Conservation (phyloP, 2,888 invertebrate genomes). For the Morpho deidamia region DNA sequence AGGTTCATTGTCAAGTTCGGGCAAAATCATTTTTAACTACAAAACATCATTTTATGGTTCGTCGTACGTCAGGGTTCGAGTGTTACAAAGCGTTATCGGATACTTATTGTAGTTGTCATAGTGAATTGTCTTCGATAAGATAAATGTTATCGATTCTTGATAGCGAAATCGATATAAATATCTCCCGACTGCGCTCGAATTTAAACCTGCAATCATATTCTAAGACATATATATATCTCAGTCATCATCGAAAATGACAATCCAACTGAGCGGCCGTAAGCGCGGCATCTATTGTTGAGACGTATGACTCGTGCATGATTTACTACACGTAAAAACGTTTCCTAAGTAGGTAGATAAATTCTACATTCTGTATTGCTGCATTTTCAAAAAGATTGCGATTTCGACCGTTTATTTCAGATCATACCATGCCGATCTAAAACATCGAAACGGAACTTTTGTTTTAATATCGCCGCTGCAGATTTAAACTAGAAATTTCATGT, state of each 20-base stretch:
- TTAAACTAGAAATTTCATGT: too few relatives aligned
- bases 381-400: background rate
- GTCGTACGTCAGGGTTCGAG: too few relatives aligned
- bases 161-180: background rate
- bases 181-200: background rate
- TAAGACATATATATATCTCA: background rate
- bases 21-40: background rate
- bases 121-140: conserved; percentile 14
- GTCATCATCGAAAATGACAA: background rate
- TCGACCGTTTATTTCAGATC: too few relatives aligned
- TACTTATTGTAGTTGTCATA: too few relatives aligned
- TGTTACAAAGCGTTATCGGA: background rate
- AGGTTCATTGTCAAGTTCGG: background rate
- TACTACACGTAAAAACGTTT: background rate
- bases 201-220: too few relatives aligned
- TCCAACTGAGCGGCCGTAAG: background rate
- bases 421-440: too few relatives aligned
- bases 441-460: too few relatives aligned
- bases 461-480: too few relatives aligned
- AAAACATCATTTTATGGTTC: too few relatives aligned
- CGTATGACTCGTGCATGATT: background rate
- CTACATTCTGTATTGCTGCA: background rate
- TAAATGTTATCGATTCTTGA: conserved; percentile 10
- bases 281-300: background rate
- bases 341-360: background rate